A percentile compares a stretch with the other conserved stretches of the same genome.
These are phyloP conservation scores for Frieseomelitta varia DNA, from an alignment of 1,140 invertebrate species.

Conservation along the genomic window DNA sequence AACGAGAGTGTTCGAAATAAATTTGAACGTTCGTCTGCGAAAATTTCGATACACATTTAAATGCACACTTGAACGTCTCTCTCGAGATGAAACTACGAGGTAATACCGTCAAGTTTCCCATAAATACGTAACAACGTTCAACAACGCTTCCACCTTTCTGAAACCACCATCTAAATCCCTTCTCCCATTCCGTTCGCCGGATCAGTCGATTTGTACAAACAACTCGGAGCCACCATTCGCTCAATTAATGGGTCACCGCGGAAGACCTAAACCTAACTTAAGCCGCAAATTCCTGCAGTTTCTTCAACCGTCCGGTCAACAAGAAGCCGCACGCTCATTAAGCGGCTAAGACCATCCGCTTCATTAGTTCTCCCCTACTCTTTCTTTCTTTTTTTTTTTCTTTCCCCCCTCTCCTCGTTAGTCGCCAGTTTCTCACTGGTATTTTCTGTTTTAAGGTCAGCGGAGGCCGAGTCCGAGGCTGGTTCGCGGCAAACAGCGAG, in stretches of 20 bases:
- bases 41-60: no score
- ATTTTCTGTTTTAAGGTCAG: conserved; percentile 30
- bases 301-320: not conserved
- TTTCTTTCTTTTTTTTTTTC: not conserved
- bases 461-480: not conserved
- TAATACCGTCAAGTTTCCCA: no score
- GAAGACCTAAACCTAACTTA: conserved; percentile 37
- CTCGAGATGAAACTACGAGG: no score
- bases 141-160: not conserved
- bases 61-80: no score
- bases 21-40: no score
- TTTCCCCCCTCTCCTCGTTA: not conserved
- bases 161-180: not conserved
- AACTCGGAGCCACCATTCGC: not conserved
- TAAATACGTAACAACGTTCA: not conserved
- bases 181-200: no score
- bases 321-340: conserved; percentile 42
- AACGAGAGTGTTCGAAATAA: no score
- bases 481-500: not conserved
- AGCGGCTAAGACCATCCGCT: conserved; percentile 4
- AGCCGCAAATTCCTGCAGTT: conserved; percentile 25
- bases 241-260: conserved; percentile 43
- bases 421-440: not conserved
- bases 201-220: not conserved
- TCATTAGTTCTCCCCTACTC: not conserved